Evolutionary conservation across 2,888 invertebrate genomes (phyloP).

Genomic region (Epistrophe eligans): DNA sequence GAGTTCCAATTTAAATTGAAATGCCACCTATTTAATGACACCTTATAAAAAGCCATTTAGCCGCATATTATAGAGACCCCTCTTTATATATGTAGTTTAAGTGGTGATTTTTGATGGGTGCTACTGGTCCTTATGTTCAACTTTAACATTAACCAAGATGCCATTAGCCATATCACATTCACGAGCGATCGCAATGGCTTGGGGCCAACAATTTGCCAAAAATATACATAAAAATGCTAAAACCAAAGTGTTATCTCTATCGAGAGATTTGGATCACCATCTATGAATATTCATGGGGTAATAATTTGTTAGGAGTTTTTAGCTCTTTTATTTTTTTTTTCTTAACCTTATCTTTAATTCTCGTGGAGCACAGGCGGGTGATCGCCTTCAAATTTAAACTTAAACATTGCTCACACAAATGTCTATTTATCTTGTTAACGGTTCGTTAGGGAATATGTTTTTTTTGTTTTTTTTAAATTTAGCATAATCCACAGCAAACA

Average conservation of each 20-base stretch:
- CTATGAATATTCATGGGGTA: constrained; percentile 61
- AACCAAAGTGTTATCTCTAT: constrained; percentile 16
- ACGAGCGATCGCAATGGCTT: neutral
- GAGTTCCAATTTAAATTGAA: constrained; percentile 20
- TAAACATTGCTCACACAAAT: constrained; percentile 53
- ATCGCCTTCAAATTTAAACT: constrained; percentile 43
- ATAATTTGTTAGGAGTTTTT: constrained; percentile 63
- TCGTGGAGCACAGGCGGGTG: neutral
- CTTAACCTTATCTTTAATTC: neutral
- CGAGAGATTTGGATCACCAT: constrained; percentile 14
- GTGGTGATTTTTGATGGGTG: neutral
- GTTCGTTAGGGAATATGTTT: constrained; percentile 50
- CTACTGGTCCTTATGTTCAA: constrained; percentile 25
- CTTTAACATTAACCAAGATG: neutral
- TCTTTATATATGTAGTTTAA: neutral
- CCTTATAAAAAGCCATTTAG: constrained; percentile 45
- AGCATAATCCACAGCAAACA: constrained; percentile 58
- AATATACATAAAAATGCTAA: constrained; percentile 10
- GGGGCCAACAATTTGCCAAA: constrained; percentile 9
- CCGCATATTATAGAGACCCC: neutral
- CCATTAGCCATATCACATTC: neutral
- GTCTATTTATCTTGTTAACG: constrained; percentile 12
- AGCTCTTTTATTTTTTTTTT: constrained; percentile 15
- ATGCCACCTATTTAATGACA: constrained; percentile 49
- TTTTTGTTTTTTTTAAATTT: constrained; percentile 56